phyloP scores from a whole-genome alignment of 1,140 invertebrate species.

The Leptinotarsa texana region DNA sequence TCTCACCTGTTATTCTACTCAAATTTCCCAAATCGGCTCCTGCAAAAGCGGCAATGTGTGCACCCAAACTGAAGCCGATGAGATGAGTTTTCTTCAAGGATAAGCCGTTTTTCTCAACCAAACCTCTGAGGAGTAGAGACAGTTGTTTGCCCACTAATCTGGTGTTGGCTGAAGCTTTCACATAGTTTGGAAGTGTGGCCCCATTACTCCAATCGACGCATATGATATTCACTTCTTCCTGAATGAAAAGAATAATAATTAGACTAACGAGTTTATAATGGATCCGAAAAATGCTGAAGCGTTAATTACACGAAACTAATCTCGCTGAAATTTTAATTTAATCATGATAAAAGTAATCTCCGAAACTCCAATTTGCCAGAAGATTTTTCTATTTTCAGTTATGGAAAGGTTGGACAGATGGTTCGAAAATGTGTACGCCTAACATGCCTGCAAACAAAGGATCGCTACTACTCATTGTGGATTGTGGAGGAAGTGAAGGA shows the following conservation, averaged over 20 bases:
- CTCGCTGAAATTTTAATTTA: too few relatives aligned
- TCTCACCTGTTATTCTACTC: slow-evolving; percentile 80
- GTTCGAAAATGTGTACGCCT: too few relatives aligned
- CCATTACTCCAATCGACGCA: slow-evolving; percentile 95
- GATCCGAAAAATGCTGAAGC: too few relatives aligned
- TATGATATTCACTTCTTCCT: slow-evolving; percentile 88
- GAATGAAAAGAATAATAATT: slow-evolving; percentile 19
- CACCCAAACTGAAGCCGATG: slow-evolving; percentile 89
- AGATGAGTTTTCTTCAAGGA: slow-evolving; percentile 76
- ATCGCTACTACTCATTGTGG: too few relatives aligned
- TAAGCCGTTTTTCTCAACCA: slow-evolving; percentile 63
- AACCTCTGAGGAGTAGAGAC: slow-evolving; percentile 70
- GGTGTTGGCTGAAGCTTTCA: slow-evolving; percentile 90
- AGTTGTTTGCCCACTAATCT: slow-evolving; percentile 89
- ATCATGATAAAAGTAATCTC: too few relatives aligned
- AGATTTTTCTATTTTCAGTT: too few relatives aligned
- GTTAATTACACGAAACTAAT: too few relatives aligned
- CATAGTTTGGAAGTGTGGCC: slow-evolving; percentile 88
- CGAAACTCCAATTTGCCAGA: too few relatives aligned
- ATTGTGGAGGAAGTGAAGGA: too few relatives aligned
- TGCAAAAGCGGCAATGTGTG: slow-evolving; percentile 92
- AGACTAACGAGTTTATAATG: too few relatives aligned
- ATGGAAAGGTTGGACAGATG: too few relatives aligned
- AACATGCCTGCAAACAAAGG: too few relatives aligned
- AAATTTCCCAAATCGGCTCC: slow-evolving; percentile 82